A percentile compares a stretch with the other conserved stretches of the same genome.
Conservation (phyloP, 1,140 invertebrate genomes). For the Popillia japonica region DNA sequence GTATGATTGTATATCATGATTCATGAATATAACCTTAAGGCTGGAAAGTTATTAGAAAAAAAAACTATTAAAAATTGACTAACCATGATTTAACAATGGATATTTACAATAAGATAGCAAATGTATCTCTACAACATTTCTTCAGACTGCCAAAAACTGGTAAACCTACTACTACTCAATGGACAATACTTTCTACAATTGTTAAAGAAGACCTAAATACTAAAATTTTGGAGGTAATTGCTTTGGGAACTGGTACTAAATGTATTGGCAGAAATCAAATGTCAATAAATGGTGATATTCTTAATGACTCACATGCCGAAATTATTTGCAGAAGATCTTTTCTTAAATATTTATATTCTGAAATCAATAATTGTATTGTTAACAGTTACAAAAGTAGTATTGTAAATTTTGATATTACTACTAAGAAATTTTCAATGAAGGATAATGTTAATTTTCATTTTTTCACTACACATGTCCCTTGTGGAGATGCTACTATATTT, state of each 20-base stretch:
- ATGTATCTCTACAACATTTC: slow-evolving; percentile 70
- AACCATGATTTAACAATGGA: slow-evolving; percentile 30
- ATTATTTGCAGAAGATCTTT: slow-evolving; percentile 84
- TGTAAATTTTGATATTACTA: not conserved
- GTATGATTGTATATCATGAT: too few relatives aligned
- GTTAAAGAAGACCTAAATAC: slow-evolving; percentile 64
- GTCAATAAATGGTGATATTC: slow-evolving; percentile 71
- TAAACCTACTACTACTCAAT: slow-evolving; percentile 79
- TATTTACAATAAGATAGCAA: slow-evolving; percentile 61
- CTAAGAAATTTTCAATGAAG: slow-evolving; percentile 64
- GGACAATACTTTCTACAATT: slow-evolving; percentile 84
- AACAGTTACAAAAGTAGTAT: slow-evolving; percentile 40
- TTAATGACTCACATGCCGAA: slow-evolving; percentile 94
- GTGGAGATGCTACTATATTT: slow-evolving; percentile 95
- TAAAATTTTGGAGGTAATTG: slow-evolving; percentile 69
- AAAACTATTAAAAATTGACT: too few relatives aligned
- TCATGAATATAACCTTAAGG: too few relatives aligned
- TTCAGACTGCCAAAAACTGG: slow-evolving; percentile 78
- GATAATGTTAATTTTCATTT: slow-evolving; percentile 78
- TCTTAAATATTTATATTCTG: slow-evolving; percentile 77
- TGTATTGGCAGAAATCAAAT: slow-evolving; percentile 81
- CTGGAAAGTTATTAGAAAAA: too few relatives aligned
- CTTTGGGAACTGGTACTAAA: slow-evolving; percentile 90
- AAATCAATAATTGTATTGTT: slow-evolving; percentile 63
- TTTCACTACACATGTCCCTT: slow-evolving; percentile 87